Base-by-base conservation (phyloP, 2,113 vertebrate genomes). In the Dermatemys mawii region DNA sequence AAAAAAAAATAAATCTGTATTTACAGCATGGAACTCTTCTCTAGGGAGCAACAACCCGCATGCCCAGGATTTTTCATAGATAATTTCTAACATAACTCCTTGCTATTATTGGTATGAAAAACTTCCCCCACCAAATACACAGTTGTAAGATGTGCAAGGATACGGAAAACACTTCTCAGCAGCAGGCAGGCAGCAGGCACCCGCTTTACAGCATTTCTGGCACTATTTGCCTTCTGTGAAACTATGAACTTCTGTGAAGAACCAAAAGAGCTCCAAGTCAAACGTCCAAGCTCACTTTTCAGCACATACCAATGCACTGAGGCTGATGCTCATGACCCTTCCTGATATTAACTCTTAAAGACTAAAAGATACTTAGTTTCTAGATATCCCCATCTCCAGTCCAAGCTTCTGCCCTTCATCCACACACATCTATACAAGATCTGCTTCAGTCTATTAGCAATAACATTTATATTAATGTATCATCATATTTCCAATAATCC, bases 61-160 rank as follows among this genome's bases (percentile, higher is more conserved):
- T 98, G 97, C 97, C 92, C 97, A 94, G 91, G 93, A 98, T 98
- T 97, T 97, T 97, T 98, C 93, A 78, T 10, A 35, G 93, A 95
- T 49, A 82, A 95, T 93, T 96, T 97, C 96, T 92, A 96, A 93
- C 96, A 96, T 93, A 96, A 97, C 94, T 96, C 96, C 89, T 91
- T 86, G 70, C 98, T 98, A 98, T 98, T 98, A 98, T 98, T 98
- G 98, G 98, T 96, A 78, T 60, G 93, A 96, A 97, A 96, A 91
- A 96, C 97, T 96, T 97, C 88, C 96, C 96, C 93, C 89, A 87
- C 60, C 54, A 93, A 98, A 97, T 91, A 91, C 96, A 96, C 97
- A 97, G 97, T 94, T 96, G 95, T 97, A 97, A 93, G 90, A 89
- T 81, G 96, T 97, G 96, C 84, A 96, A 94, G 79, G 70, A 54